Evolutionary conservation across 37 sponge, comb jelly and placozoan genomes (phyloP).

Genomic region (Corticium candelabrum): DNA sequence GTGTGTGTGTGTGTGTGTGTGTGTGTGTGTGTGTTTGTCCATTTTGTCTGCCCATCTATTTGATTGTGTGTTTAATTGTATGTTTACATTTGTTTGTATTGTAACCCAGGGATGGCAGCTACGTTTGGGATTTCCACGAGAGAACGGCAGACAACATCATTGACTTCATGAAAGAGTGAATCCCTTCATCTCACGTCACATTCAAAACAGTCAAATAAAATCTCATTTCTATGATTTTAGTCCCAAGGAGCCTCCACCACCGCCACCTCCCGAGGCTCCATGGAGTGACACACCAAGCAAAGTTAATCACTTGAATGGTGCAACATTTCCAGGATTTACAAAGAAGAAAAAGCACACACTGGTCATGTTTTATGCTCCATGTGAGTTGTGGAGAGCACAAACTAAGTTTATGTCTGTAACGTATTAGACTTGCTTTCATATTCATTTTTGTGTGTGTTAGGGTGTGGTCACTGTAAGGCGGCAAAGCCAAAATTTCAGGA

Average conservation of each 20-base stretch:
- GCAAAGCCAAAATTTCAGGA: conserved; percentile 73
- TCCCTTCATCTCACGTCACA: too few relatives aligned
- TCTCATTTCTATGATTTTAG: neutral
- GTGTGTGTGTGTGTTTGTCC: too few relatives aligned
- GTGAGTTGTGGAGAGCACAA: neutral
- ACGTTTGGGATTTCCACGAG: conserved; percentile 5
- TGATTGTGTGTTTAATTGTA: neutral
- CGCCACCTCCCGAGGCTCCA: conserved; percentile 49
- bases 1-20: too few relatives aligned
- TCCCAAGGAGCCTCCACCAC: conserved; percentile 76
- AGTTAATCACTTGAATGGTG: conserved; percentile 54
- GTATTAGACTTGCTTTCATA: neutral
- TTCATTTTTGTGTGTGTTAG: neutral
- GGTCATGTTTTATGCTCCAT: conserved; percentile 95
- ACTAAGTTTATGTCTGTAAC: neutral
- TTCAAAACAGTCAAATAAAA: too few relatives aligned
- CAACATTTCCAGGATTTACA: conserved; percentile 39
- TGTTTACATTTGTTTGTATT: neutral
- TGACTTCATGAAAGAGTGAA: conserved; percentile 72
- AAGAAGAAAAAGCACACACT: conserved; percentile 81
- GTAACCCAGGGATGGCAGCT: neutral
- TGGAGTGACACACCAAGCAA: conserved; percentile 59
- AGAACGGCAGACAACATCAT: conserved; percentile 51
- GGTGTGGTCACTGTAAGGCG: conserved; percentile 93
- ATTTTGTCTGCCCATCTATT: too few relatives aligned